phyloP scores from a whole-genome alignment of 2,888 invertebrate species.

The Nomada ruficornis region DNA sequence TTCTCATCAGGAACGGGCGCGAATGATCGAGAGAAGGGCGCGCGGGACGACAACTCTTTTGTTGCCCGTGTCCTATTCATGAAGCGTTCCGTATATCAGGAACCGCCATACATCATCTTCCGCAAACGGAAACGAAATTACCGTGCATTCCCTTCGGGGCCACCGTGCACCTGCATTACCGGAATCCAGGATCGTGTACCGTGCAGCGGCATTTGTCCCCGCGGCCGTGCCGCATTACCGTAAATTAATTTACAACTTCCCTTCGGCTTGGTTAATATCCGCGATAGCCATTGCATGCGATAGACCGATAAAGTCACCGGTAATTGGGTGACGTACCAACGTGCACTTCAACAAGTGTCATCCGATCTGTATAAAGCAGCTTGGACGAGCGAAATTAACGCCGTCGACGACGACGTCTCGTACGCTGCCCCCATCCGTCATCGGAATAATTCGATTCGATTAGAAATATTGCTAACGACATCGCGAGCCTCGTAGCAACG shows the following conservation, averaged over 20 bases:
- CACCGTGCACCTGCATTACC: constrained; percentile 13
- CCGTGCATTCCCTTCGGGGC: neutral
- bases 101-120: constrained; percentile 35
- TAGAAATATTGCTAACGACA: constrained; percentile 65
- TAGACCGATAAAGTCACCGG: constrained; percentile 61
- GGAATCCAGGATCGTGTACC: constrained; percentile 5
- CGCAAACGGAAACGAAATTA: constrained; percentile 48
- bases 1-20: neutral
- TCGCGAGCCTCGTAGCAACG: constrained; percentile 27
- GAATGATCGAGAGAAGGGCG: neutral
- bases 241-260: constrained; percentile 61
- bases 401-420: constrained; percentile 36
- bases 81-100: constrained; percentile 1
- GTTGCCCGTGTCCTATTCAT: constrained; percentile 28
- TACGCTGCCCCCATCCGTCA: constrained; percentile 57
- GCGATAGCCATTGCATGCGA: constrained; percentile 33
- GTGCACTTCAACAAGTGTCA: constrained; percentile 63
- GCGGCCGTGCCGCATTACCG: constrained; percentile 35
- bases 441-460: constrained; percentile 69
- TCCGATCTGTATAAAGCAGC: constrained; percentile 28
- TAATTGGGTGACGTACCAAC: constrained; percentile 59
- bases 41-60: constrained; percentile 8
- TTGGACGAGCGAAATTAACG: constrained; percentile 15
- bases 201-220: constrained; percentile 34
- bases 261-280: constrained; percentile 42